A percentile compares a stretch with the other conserved stretches of the same genome.
These are phyloP conservation scores for Neodiprion lecontei DNA, from an alignment of 1,140 invertebrate genomes.

Conservation along the genomic window DNA sequence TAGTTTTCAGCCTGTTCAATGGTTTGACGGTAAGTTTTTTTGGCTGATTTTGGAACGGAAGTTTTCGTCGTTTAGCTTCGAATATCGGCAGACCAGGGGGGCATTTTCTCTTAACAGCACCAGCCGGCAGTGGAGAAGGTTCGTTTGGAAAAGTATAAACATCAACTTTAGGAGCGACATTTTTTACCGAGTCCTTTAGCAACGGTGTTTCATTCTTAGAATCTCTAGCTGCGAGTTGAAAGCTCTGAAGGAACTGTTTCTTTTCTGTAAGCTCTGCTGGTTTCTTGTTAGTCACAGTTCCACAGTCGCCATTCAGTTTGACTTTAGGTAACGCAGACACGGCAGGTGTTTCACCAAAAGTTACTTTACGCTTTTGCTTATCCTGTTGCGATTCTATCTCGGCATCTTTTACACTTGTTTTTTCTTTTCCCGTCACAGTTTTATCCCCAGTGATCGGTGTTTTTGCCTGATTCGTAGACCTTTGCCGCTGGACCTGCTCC, in stretches of 20 bases:
- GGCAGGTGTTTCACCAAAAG: conserved; percentile 36
- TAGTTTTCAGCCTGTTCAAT: not conserved
- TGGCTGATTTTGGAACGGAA: not conserved
- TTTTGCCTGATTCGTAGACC: not conserved
- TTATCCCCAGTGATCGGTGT: not conserved
- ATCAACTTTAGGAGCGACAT: conserved; percentile 28
- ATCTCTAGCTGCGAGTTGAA: conserved; percentile 43
- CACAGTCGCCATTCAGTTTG: conserved; percentile 31
- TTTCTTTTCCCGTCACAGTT: conserved; percentile 17
- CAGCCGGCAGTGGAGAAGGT: conserved; percentile 35
- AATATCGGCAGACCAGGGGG: conserved; percentile 51
- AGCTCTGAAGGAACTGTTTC: conserved; percentile 50
- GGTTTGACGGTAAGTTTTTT: not conserved
- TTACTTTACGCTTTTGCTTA: conserved; percentile 47
- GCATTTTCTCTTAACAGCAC: conserved; percentile 52
- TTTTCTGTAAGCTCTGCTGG: conserved; percentile 44
- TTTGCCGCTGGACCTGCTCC: conserved; percentile 28
- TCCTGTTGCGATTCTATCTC: conserved; percentile 10
- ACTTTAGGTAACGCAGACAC: conserved; percentile 9
- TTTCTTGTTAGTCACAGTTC: conserved; percentile 24
- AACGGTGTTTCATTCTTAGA: conserved; percentile 7
- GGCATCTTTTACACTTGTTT: conserved; percentile 16
- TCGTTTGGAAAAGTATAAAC: conserved; percentile 50
- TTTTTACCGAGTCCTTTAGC: not conserved
- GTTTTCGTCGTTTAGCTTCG: conserved; percentile 39